Evolutionary conservation across 2,797 vertebrate genomes (phyloP).

Genomic region (Eptatretus atami): DNA sequence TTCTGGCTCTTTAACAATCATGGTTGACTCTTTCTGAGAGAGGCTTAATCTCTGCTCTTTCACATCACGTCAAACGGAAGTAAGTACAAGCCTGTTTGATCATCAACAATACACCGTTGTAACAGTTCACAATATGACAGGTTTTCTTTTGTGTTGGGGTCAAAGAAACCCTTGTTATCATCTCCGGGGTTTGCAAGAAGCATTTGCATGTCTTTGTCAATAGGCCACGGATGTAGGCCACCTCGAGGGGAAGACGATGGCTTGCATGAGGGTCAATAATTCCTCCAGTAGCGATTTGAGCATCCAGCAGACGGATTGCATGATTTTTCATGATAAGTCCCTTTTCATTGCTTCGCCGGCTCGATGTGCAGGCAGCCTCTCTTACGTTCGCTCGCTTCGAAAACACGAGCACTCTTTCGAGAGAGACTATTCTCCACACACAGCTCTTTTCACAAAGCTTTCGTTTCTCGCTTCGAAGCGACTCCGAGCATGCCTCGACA

Average conservation of each 20-base stretch:
- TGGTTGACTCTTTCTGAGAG: too few species aligned
- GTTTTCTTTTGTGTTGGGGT: constrained; percentile 22
- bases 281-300: constrained; percentile 8
- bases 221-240: not conserved
- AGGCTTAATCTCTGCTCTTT: too few species aligned
- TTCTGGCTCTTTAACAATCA: too few species aligned
- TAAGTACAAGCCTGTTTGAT: not conserved
- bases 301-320: constrained; percentile 8
- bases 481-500: too few species aligned
- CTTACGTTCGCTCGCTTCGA: too few species aligned
- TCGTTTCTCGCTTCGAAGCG: too few species aligned
- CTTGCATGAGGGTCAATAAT: constrained; percentile 19
- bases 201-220: constrained; percentile 17
- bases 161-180: constrained; percentile 28
- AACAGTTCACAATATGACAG: constrained; percentile 3
- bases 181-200: constrained; percentile 19
- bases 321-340: constrained; percentile 8
- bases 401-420: too few species aligned
- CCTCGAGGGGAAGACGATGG: constrained; percentile 6
- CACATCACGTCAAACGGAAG: not conserved
- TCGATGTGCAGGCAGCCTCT: too few species aligned
- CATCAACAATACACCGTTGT: not conserved
- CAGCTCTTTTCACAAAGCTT: too few species aligned
- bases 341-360: constrained; percentile 9
- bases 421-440: too few species aligned